Evolutionary conservation across 2,113 vertebrate genomes (phyloP), one percentile per base, ranked within the genome.

Genomic region (Diadophis punctatus): DNA sequence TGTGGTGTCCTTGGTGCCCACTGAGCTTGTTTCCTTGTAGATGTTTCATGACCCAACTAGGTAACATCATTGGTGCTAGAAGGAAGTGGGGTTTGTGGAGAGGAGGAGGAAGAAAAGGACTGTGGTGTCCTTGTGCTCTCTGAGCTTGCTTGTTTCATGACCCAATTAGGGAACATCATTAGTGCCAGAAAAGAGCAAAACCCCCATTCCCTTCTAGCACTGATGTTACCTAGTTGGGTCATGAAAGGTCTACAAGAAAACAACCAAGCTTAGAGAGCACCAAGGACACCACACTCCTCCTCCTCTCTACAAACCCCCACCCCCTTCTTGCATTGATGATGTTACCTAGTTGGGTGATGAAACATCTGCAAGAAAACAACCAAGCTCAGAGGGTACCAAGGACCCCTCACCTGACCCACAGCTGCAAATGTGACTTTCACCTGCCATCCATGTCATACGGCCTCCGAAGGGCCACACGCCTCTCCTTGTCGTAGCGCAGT

Each of bases 391-490:
- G 30, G 60, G 4, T 30, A 2, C 12, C 12, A 14, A 68, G 11
- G 30, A 16, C 60, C 86, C 4, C 12, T 87, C 86, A 4, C 7
- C 27, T n/a, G 22, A 7, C 27, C 12, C 16, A n/a, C 27, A 20
- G 27, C 8, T 11, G 0, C 30, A 1, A 68, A 56, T 56, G 25
- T 22, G 2, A 12, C 46, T 92, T 94, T 93, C 94, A 99, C 99
- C 99, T 98, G 96, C 97, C 97, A 3, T 99, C 99, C 84, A 99
- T 95, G 93, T 99, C 99, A 0, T 99, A 99, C 0, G 99, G 99
- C 89, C 99, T 98, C 91, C 99, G 98, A 5, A 98, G 3, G 0
- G 97, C 96, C 0, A 98, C 97, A 0, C 99, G 96, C 0, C 99
- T 97, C 1, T 99, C 99, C 90, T 99, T 99, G 8, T 99, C 99